Evolutionary conservation across 2,113 vertebrate species (phyloP), one percentile per base, ranked within the genome.

Genomic region (Malurus melanocephalus): DNA sequence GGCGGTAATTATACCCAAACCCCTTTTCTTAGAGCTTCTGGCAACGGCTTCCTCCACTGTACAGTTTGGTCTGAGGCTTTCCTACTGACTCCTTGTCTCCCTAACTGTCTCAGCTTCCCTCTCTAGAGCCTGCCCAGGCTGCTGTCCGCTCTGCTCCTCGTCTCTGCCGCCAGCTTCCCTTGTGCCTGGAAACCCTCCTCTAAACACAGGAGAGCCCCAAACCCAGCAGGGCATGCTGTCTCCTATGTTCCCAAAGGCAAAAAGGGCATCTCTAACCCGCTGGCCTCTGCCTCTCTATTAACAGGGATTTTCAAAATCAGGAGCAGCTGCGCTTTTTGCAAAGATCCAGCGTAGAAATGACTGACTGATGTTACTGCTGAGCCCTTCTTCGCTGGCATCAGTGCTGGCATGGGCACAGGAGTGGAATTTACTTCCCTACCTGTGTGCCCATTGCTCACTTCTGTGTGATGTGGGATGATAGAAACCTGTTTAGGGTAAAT

Each of bases 1-100:
- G 97, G 97, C 97, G 97, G 97, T 98, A 98, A 98, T 98, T 97
- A 98, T 97, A 96, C 96, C 94, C 88, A 80, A 94, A 95, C 20
- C 88, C 93, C 87, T 93, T 95, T 80, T 95, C 94, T 91, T 91
- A 94, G 93, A 95, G 85, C 95, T 96, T 96, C 92, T 89, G 87
- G 91, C 92, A 89, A 90, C 55, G 9, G 90, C 93, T 94, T 94
- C 76, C 85, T 94, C 88, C 93, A 94, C 89, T 66, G 65, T 79
- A 93, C 0, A 26, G 91, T 90, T 88, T 68, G 78, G 62, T 85
- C 87, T 94, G 93, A 94, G 83, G 93, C 77, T 89, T 95, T 85
- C 79, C 65, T 95, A 69, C 93, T 94, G 90, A 85, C 85, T 95
- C 86, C 85, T 88, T 94, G 60, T 76, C 85, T 91, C 69, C 92